phyloP scores from a whole-genome alignment of 2,888 invertebrate species.

The Acrobeloides nanus region DNA sequence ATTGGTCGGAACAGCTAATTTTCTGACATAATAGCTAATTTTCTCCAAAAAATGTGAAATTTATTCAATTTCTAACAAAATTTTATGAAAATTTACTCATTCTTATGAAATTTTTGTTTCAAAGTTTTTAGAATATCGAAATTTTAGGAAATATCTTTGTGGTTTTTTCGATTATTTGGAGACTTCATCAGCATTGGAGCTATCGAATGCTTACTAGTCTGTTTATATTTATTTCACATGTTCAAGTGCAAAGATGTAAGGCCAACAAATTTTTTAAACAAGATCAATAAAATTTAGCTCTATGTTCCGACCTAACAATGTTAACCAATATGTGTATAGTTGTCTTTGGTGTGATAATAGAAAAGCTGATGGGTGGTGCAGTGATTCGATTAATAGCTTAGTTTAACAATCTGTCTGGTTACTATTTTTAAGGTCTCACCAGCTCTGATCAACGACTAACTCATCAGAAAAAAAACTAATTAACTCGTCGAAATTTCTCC shows the following conservation, averaged over 20 bases:
- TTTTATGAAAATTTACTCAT: no score
- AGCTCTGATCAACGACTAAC: no score
- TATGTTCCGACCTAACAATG: conserved; percentile 12
- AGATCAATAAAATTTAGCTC: conserved; percentile 13
- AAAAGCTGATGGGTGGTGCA: not conserved
- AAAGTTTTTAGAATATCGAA: not conserved
- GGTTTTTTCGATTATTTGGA: conserved; percentile 44
- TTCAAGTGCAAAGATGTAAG: conserved; percentile 43
- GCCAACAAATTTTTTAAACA: no score
- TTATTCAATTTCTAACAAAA: no score
- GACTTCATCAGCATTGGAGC: conserved; percentile 30
- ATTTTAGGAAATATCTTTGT: conserved; percentile 42
- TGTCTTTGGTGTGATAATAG: conserved; percentile 3
- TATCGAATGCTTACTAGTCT: conserved; percentile 40
- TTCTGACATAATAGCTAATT: no score
- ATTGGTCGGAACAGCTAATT: no score
- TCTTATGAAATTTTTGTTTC: no score
- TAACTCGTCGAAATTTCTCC: no score
- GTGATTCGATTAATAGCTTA: conserved; percentile 3
- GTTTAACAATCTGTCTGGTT: not conserved
- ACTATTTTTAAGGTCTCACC: not conserved
- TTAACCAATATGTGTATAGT: conserved; percentile 13
- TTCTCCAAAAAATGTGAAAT: no score
- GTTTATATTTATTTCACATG: conserved; percentile 50
- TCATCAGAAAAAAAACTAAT: no score